A percentile compares a stretch with the other conserved stretches of the same genome.
phyloP scores from a whole-genome alignment of 2,113 vertebrate species.

The Eptatretus burgeri region DNA sequence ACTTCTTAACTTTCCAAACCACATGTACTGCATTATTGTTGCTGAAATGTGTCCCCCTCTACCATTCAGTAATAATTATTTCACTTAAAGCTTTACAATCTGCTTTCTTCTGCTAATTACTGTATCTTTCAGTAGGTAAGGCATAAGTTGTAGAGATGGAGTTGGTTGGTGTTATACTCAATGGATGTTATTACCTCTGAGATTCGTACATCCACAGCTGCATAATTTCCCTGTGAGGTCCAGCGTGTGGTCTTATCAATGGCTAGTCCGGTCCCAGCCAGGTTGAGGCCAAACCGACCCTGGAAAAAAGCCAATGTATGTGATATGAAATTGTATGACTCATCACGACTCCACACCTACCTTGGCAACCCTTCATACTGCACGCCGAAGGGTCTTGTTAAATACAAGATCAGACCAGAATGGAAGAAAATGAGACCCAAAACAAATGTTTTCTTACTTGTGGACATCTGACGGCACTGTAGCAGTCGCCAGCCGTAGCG shows the following conservation, averaged over 20 bases:
- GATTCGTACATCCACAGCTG: conserved; percentile 39
- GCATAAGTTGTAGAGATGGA: too few species aligned
- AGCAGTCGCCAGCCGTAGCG: conserved; percentile 80
- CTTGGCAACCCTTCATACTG: not conserved
- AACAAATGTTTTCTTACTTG: conserved; percentile 27
- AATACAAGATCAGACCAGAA: not conserved
- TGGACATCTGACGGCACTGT: conserved; percentile 56
- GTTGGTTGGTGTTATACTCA: too few species aligned
- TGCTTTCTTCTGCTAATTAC: too few species aligned
- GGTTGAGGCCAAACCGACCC: conserved; percentile 67
- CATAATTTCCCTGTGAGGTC: conserved; percentile 63
- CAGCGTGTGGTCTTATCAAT: conserved; percentile 31
- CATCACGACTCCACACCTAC: not conserved
- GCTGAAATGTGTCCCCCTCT: too few species aligned
- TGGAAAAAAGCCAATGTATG: conserved; percentile 14
- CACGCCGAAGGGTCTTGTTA: not conserved
- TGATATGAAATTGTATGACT: not conserved
- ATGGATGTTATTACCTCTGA: conserved; percentile 15
- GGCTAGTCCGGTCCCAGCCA: conserved; percentile 50
- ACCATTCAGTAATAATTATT: too few species aligned
- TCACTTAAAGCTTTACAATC: too few species aligned
- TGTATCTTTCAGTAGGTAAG: too few species aligned
- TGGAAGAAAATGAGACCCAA: not conserved
- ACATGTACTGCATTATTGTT: too few species aligned
- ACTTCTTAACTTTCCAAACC: too few species aligned